A percentile compares a stretch with the other conserved stretches of the same genome.
phyloP scores from a whole-genome alignment of 2,113 vertebrate genomes.

The Chitala chitala region DNA sequence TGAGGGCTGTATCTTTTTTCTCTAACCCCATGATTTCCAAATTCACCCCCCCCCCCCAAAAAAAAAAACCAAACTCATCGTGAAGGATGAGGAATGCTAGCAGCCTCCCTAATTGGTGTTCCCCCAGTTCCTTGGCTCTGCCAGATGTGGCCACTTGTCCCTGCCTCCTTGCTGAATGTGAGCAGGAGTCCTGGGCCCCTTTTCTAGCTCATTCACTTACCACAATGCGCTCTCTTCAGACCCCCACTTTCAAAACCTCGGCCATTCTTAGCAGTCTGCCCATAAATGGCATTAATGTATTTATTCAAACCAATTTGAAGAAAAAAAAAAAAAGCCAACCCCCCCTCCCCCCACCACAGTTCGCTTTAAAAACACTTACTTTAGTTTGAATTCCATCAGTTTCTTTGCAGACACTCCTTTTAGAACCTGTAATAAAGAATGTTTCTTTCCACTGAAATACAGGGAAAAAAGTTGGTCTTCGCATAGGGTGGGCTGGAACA shows the following conservation, averaged over 20 bases:
- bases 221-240: slow-evolving; percentile 41
- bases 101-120: slow-evolving; percentile 60
- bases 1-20: slow-evolving; percentile 31
- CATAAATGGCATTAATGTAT: slow-evolving; percentile 49
- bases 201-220: slow-evolving; percentile 38
- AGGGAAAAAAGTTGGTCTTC: not conserved
- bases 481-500: too few species aligned
- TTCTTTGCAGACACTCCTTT: slow-evolving; percentile 12
- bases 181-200: slow-evolving; percentile 42
- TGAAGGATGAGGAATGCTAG: slow-evolving; percentile 48
- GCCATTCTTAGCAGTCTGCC: slow-evolving; percentile 40
- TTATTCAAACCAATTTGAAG: slow-evolving; percentile 39
- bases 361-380: not conserved
- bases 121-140: slow-evolving; percentile 57
- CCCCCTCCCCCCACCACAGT: slow-evolving; percentile 34
- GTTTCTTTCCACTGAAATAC: slow-evolving; percentile 21
- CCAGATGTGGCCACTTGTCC: slow-evolving; percentile 69
- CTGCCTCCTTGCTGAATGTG: slow-evolving; percentile 44
- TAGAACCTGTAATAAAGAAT: slow-evolving; percentile 17
- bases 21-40: too few species aligned
- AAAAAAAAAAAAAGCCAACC: too few species aligned
- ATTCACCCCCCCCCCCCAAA: too few species aligned
- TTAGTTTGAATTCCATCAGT: slow-evolving; percentile 39
- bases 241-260: slow-evolving; percentile 37
- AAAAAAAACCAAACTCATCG: too few species aligned